These are phyloP conservation scores for Pantherophis vulpinus DNA, from an alignment of 2,797 vertebrate species.

Conservation along the genomic window DNA sequence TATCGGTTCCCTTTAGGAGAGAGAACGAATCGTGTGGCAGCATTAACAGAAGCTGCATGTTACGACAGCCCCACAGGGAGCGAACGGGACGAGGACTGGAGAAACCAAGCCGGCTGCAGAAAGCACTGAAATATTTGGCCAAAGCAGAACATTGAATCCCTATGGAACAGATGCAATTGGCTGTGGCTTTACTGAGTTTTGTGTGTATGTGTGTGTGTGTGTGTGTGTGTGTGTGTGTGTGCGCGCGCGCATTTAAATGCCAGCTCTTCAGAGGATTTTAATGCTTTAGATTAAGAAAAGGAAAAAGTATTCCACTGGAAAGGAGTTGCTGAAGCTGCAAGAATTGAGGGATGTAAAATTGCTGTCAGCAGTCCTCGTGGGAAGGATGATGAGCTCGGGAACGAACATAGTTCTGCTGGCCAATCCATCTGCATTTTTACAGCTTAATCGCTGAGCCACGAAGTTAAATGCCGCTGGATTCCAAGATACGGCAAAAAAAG, in stretches of 20 bases:
- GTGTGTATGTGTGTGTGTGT: no score
- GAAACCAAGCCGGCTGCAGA: conserved; percentile 24
- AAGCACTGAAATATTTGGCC: neutral
- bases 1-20: neutral
- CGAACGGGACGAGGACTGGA: neutral
- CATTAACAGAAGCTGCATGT: neutral
- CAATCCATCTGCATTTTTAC: neutral
- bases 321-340: neutral
- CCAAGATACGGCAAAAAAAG: neutral
- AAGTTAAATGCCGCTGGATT: neutral
- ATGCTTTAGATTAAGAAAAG: neutral
- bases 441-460: conserved; percentile 18
- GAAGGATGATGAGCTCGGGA: neutral
- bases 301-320: neutral
- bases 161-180: conserved; percentile 36
- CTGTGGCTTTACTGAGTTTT: neutral
- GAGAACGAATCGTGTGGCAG: neutral
- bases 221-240: neutral
- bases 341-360: conserved; percentile 5
- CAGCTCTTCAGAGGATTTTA: conserved; percentile 39
- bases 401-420: neutral
- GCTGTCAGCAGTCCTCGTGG: neutral
- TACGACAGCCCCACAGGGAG: conserved; percentile 10
- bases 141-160: neutral
- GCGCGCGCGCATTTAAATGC: neutral